These are phyloP conservation scores for Nomada flava DNA, from an alignment of 2,888 invertebrate species.

Conservation along the genomic window DNA sequence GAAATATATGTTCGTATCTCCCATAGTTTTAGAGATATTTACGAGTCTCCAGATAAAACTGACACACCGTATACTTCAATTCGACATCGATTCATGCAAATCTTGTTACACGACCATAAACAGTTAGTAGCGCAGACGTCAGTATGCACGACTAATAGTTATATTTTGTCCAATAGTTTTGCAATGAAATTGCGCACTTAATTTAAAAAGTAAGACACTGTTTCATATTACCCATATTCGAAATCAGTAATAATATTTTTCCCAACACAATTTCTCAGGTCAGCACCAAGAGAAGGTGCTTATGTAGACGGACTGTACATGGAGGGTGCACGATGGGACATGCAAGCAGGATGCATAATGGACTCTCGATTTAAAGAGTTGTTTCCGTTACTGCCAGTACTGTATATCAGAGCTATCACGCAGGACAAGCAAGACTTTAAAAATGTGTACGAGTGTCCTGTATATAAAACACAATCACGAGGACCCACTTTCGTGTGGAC, in stretches of 20 bases:
- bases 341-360: slow-evolving; percentile 89
- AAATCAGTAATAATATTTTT: background rate
- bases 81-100: no score
- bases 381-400: slow-evolving; percentile 95
- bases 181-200: no score
- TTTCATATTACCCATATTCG: no score
- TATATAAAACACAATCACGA: slow-evolving; percentile 95
- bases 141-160: no score
- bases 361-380: slow-evolving; percentile 95
- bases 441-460: slow-evolving; percentile 96
- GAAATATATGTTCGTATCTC: background rate
- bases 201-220: no score
- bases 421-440: slow-evolving; percentile 95
- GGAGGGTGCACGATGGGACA: slow-evolving; percentile 98
- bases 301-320: slow-evolving; percentile 95
- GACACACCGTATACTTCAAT: no score
- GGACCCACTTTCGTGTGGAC: slow-evolving; percentile 98
- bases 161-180: no score
- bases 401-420: slow-evolving; percentile 93
- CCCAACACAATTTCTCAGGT: slow-evolving; percentile 81
- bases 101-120: no score
- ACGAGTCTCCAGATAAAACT: no score
- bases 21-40: no score
- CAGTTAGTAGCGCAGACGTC: no score
- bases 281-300: slow-evolving; percentile 95